Evolutionary conservation across 2,113 vertebrate species (phyloP).

Genomic region (Spermophilus dauricus): DNA sequence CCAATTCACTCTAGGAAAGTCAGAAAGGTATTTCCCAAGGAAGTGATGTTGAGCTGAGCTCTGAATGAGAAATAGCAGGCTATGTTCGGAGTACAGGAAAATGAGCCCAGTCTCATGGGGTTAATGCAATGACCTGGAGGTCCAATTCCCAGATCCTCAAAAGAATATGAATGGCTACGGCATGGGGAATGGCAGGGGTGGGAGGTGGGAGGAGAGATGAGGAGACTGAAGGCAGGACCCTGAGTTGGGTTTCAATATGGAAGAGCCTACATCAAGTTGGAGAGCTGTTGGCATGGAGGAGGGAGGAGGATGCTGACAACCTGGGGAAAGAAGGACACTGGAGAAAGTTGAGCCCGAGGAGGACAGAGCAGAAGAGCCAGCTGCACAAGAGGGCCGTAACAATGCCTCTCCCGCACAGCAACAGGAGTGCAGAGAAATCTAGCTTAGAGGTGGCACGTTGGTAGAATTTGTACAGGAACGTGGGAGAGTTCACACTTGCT

Average conservation of each 20-base stretch:
- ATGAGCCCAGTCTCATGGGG: not conserved
- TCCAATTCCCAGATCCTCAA: not conserved
- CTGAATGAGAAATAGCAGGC: not conserved
- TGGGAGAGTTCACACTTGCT: not conserved
- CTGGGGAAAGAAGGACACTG: not conserved
- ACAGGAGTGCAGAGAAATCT: not conserved
- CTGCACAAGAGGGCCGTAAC: rapidly evolving
- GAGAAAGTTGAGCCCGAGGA: not conserved
- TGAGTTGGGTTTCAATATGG: not conserved
- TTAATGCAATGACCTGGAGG: not conserved
- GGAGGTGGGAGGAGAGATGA: not conserved
- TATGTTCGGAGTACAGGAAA: not conserved
- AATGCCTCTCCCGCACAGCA: not conserved
- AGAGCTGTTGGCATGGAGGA: not conserved
- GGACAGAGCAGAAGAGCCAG: too few species aligned
- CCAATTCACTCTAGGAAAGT: too few species aligned
- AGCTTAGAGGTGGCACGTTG: not conserved
- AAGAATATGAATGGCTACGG: not conserved
- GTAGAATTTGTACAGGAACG: not conserved
- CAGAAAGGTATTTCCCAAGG: not conserved
- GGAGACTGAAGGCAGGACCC: not conserved
- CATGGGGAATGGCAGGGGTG: not conserved
- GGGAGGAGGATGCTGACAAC: not conserved
- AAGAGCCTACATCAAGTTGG: not conserved
- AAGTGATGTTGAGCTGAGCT: not conserved